Evolutionary conservation across 2,888 invertebrate species (phyloP).

Genomic region (Polymixis flavicincta): DNA sequence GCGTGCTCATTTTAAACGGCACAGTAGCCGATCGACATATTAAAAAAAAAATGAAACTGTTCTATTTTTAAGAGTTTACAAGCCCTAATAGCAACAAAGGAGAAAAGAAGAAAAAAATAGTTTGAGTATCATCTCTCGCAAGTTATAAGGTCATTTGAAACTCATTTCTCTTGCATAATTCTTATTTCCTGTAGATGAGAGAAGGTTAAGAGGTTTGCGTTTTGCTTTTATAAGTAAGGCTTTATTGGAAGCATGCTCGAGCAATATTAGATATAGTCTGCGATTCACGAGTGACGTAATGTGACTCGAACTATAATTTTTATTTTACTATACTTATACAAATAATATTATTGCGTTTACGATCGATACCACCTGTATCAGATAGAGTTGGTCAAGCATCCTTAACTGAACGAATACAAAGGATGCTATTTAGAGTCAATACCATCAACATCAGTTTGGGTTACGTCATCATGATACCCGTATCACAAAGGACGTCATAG

Average conservation of each 20-base stretch:
- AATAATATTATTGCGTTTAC: not conserved
- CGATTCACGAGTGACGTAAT: not conserved
- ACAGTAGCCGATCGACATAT: not conserved
- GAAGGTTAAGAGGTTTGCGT: not conserved
- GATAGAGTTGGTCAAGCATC: conserved; percentile 1
- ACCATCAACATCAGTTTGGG: conserved; percentile 4
- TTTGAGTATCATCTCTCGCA: conserved; percentile 20
- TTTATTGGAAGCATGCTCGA: conserved; percentile 8
- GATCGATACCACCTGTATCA: not conserved
- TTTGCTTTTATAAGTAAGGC: conserved; percentile 23
- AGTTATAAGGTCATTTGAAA: conserved; percentile 22
- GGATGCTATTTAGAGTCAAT: not conserved
- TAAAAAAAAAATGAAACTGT: not conserved
- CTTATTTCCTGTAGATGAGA: conserved; percentile 30
- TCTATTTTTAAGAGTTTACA: not conserved
- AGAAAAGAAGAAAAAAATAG: not conserved
- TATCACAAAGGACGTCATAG: not conserved
- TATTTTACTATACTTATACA: not conserved
- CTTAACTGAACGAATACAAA: conserved; percentile 14
- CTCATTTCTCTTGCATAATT: conserved; percentile 36
- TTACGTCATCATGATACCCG: not conserved
- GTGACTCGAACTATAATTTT: not conserved
- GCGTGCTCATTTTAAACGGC: not conserved
- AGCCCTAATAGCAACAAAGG: not conserved
- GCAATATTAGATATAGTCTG: not conserved